Base-by-base conservation (phyloP, 1,140 invertebrate species). In the Aphis craccivora region DNA sequence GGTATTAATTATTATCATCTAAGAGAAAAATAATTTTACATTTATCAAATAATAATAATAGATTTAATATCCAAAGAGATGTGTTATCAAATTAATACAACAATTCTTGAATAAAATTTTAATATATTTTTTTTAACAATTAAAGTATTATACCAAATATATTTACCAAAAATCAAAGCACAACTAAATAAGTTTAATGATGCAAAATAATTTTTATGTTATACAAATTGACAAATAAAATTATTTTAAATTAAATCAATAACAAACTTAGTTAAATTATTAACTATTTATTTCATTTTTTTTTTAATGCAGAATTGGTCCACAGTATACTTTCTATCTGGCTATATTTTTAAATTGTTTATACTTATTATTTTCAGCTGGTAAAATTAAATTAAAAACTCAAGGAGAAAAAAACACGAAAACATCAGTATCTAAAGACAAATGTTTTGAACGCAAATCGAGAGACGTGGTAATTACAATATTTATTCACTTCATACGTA, bases 381-480 rank as follows among this genome's bases (percentile, higher is more conserved):
- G 91, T 14, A 84, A 93, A 86, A 93, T 93, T 9, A 89, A 88
- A 89, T 53, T 90, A 40, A 83, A 55, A 91, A 53, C 81, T 8
- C 30, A 83, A 5, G 67, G 45, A 30, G 93, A 95, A 94, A 94
- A 95, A 76, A 96, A 95, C 94, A 95, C 96, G 23, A 96, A 95
- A 95, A 97, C 96, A 93, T 95, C 96, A 45, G 97, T 96, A 94
- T 97, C 98, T 91, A 84, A 93, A 53, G 76, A 93, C n/a, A 84
- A 83, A 45, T 51, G n/a, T n/a, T 83, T 37, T 22, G 90, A 84
- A 83, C 45, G 81, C 1, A 93, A 93, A 93, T 84, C 81, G 4
- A 93, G 91, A 86, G 76, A 93, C 22, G n/a, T 51, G 81, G 91
- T 93, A 93, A 67, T 53, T 53, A 37, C 30, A 84, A 0, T n/a